Evolutionary conservation across 2,113 vertebrate species (phyloP).

Genomic region (Spheniscus mendiculus): DNA sequence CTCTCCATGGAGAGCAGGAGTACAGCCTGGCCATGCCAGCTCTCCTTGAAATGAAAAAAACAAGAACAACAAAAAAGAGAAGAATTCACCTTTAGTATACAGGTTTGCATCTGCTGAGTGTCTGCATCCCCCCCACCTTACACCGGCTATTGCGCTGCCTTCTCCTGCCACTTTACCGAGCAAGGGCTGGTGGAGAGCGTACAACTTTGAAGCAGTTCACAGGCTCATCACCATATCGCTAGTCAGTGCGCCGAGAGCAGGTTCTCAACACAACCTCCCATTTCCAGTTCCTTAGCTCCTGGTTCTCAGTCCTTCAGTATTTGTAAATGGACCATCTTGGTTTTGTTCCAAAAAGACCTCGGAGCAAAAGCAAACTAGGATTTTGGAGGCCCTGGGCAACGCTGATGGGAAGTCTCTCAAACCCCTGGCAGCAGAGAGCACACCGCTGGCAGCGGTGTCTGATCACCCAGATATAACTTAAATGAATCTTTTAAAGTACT

Average conservation of each 20-base stretch:
- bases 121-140: not conserved
- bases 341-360: not conserved
- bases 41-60: not conserved
- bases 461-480: not conserved
- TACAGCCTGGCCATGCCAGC: fast-evolving
- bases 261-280: not conserved
- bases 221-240: not conserved
- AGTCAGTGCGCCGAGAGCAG: fast-evolving
- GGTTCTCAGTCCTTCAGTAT: not conserved
- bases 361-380: not conserved
- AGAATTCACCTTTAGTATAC: not conserved
- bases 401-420: not conserved
- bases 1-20: too few relatives aligned
- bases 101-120: not conserved
- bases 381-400: not conserved
- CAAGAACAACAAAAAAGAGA: too few relatives aligned
- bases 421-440: not conserved
- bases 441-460: fast-evolving
- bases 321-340: not conserved
- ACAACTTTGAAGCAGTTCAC: fast-evolving
- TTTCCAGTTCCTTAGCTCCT: not conserved
- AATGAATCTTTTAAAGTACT: not conserved
- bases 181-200: fast-evolving
- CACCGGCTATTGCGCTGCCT: fast-evolving
- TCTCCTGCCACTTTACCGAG: not conserved